Evolutionary conservation across 2,113 vertebrate species (phyloP).

Genomic region (Neomonachus schauinslandi): DNA sequence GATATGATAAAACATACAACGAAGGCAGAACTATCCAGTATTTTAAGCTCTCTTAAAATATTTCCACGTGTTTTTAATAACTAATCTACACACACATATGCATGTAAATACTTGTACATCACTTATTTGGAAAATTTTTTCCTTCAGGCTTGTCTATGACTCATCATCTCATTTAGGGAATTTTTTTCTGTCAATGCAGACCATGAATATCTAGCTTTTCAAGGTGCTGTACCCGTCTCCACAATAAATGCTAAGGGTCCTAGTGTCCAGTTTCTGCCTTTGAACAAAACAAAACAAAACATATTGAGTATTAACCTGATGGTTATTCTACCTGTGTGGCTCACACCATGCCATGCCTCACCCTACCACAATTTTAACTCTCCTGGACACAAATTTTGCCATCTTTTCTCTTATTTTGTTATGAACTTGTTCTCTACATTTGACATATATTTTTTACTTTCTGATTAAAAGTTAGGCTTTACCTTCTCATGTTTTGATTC

Average conservation of each 20-base stretch:
- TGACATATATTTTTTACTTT: not conserved
- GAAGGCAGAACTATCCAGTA: not conserved
- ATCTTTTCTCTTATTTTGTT: not conserved
- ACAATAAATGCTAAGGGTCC: not conserved
- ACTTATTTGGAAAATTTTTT: not conserved
- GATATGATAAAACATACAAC: not conserved
- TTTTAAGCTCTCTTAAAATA: slow-evolving; percentile 26
- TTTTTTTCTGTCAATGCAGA: not conserved
- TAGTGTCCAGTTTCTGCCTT: not conserved
- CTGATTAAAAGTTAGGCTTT: not conserved
- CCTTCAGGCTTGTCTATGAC: slow-evolving; percentile 4
- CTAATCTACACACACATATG: not conserved
- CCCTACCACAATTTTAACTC: rapidly evolving
- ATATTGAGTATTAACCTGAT: too few relatives aligned
- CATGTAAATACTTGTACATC: not conserved
- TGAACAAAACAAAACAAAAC: not conserved
- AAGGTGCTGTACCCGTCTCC: not conserved
- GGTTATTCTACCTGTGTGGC: not conserved
- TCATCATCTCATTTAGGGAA: not conserved
- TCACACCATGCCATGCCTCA: not conserved
- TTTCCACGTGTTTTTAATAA: slow-evolving; percentile 13
- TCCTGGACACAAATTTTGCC: not conserved
- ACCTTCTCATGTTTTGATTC: not conserved
- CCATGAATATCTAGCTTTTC: not conserved
- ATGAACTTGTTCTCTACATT: not conserved